Conservation (phyloP, 1,140 invertebrate genomes). For the Scylla paramamosain region DNA sequence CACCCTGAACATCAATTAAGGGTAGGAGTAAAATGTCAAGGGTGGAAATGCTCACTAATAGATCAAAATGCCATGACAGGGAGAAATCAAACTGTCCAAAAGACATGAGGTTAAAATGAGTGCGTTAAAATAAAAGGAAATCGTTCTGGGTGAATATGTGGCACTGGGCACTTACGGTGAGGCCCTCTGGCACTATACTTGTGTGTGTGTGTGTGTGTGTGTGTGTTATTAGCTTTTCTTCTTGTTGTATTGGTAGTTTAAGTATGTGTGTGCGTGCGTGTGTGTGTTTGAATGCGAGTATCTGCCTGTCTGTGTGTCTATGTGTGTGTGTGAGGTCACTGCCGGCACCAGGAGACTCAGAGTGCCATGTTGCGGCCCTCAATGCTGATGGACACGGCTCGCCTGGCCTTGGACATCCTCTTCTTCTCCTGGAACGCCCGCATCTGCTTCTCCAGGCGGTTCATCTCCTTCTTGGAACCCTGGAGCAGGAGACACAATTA, state of each 20-base stretch:
- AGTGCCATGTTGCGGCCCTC: slow-evolving; percentile 95
- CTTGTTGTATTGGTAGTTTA: neutral
- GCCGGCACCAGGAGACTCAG: neutral
- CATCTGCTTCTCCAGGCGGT: slow-evolving; percentile 94
- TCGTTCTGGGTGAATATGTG: too few species aligned
- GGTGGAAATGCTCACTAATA: too few species aligned
- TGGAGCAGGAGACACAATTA: slow-evolving; percentile 78
- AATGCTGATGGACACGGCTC: slow-evolving; percentile 96
- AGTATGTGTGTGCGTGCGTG: too few species aligned
- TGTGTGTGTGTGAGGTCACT: neutral
- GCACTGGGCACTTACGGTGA: too few species aligned
- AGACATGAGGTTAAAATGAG: neutral
- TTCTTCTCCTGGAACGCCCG: slow-evolving; percentile 93
- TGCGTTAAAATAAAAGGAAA: neutral
- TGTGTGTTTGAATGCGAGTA: neutral
- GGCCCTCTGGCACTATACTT: neutral
- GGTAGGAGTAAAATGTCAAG: too few species aligned
- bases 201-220: slow-evolving; percentile 21
- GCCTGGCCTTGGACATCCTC: slow-evolving; percentile 87
- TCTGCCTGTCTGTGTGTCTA: neutral
- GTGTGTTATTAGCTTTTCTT: neutral
- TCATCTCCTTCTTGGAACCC: slow-evolving; percentile 90
- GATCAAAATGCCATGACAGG: too few species aligned
- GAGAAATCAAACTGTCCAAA: too few species aligned
- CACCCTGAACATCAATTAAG: too few species aligned